These are phyloP conservation scores for Hoplostethus mediterraneus DNA, from an alignment of 2,797 vertebrate genomes.

Conservation along the genomic window DNA sequence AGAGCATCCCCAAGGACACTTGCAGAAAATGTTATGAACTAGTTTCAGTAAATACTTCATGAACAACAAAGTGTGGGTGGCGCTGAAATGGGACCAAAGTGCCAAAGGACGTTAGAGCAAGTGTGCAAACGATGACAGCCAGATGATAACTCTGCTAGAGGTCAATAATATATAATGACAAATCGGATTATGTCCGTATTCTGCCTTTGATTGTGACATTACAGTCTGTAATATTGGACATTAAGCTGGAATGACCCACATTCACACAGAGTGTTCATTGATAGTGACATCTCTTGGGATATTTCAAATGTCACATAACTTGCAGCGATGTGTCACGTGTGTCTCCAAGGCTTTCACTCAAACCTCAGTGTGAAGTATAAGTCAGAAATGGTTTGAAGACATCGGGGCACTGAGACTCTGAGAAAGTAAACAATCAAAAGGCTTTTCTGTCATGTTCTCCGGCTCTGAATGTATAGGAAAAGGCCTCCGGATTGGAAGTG, in stretches of 20 bases:
- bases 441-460: conserved; percentile 34
- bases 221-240: conserved; percentile 15
- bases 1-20: conserved; percentile 48
- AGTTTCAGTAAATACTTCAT: conserved; percentile 41
- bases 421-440: conserved; percentile 37
- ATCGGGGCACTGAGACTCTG: conserved; percentile 17
- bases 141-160: background rate
- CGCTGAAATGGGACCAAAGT: background rate
- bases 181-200: conserved; percentile 1
- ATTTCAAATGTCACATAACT: conserved; percentile 65
- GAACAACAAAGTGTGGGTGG: conserved; percentile 16
- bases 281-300: conserved; percentile 45
- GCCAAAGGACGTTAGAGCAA: background rate
- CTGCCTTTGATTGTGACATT: conserved; percentile 1
- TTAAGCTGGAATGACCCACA: conserved; percentile 49
- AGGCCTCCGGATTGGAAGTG: conserved; percentile 21
- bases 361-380: conserved; percentile 22
- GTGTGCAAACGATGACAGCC: background rate
- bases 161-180: conserved; percentile 6
- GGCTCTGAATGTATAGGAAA: conserved; percentile 19
- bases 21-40: conserved; percentile 33
- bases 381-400: conserved; percentile 27
- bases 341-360: conserved; percentile 23
- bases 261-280: conserved; percentile 52
- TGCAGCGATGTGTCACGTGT: conserved; percentile 41